These are phyloP conservation scores for Amorpha juglandis DNA, from an alignment of 2,888 invertebrate genomes.

Conservation along the genomic window DNA sequence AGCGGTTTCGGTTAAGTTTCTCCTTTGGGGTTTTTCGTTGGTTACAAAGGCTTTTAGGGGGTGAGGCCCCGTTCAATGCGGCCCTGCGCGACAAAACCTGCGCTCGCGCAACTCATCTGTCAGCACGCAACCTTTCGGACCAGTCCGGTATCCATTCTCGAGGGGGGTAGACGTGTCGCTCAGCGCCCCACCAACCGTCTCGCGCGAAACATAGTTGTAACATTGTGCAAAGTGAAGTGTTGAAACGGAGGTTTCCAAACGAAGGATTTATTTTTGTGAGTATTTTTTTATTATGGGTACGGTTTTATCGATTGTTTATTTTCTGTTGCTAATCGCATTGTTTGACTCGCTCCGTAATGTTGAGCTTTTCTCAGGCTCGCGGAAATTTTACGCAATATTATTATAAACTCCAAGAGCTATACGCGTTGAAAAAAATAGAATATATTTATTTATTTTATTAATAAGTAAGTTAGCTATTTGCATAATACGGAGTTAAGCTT, in stretches of 20 bases:
- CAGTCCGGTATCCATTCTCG: neutral
- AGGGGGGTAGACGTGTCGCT: neutral
- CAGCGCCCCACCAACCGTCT: neutral
- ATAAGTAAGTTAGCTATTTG: too few relatives aligned
- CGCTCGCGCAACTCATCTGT: constrained; percentile 19
- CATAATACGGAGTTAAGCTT: too few relatives aligned
- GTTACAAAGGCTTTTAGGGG: neutral
- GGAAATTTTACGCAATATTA: too few relatives aligned
- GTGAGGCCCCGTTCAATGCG: neutral
- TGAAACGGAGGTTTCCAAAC: neutral
- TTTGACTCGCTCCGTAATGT: too few relatives aligned
- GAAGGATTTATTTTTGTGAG: constrained; percentile 9
- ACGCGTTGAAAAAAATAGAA: too few relatives aligned
- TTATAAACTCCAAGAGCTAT: too few relatives aligned
- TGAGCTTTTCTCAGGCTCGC: too few relatives aligned
- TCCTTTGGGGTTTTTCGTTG: too few relatives aligned
- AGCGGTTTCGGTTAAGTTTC: too few relatives aligned
- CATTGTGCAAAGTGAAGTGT: constrained; percentile 18
- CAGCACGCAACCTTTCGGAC: neutral
- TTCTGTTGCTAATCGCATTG: neutral
- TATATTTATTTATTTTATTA: too few relatives aligned
- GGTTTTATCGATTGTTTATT: neutral
- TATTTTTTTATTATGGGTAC: neutral
- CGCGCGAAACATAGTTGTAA: constrained; percentile 10
- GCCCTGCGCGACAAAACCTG: constrained; percentile 12